Base-by-base conservation (phyloP, 2,113 vertebrate species). In the Mionectes macconnelli region DNA sequence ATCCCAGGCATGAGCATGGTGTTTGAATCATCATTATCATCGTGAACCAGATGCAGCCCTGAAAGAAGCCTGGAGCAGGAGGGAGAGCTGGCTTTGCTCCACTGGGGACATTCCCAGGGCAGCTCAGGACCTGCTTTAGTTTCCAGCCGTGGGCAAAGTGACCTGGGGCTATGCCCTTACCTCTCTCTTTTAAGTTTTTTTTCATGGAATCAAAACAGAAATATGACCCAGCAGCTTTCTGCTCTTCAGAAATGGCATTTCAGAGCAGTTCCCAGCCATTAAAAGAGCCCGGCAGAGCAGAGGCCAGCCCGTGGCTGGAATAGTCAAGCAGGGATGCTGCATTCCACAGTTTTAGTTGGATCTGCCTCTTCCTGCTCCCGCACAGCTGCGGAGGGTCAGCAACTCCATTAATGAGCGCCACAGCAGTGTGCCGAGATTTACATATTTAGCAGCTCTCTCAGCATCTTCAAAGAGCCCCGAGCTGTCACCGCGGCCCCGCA, bases 311-410 rank as follows among this genome's bases (percentile, higher is more conserved):
- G 0, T 52, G 86, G 63, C 83, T 86, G 76, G 87, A 94, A 81
- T 37, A 82, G 56, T 27, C 45, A 64, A 87, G 68, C 67, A 87
- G 62, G 49, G 70, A 72, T 40, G 70, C 84, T 24, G 69, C 70
- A 30, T 37, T 72, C 9, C 2, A 42, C 52, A 64, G 10, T 42
- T 93, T 89, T 42, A 84, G 31, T 75, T 47, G 57, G 31, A 25
- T 62, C 49, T 4, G 1, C 44, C 74, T 85, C 87, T 83, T 70
- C 49, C 33, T 77, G 66, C 67, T 79, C 88, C 85, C 20, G 20
- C 84, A 35, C 74, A 90, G 91, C 73, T 92, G 68, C 84, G 57
- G 74, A 88, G 82, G 89, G 87, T 91, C 89, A 93, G 68, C 73
- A 85, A 7, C 74, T 30, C 74, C 67, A 82, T 42, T 88, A 87